Percentiles rank a stretch among this genome's conserved stretches.
These are phyloP conservation scores for Vulpes ferrilata DNA, from an alignment of 2,113 vertebrate genomes.

Conservation along the genomic window DNA sequence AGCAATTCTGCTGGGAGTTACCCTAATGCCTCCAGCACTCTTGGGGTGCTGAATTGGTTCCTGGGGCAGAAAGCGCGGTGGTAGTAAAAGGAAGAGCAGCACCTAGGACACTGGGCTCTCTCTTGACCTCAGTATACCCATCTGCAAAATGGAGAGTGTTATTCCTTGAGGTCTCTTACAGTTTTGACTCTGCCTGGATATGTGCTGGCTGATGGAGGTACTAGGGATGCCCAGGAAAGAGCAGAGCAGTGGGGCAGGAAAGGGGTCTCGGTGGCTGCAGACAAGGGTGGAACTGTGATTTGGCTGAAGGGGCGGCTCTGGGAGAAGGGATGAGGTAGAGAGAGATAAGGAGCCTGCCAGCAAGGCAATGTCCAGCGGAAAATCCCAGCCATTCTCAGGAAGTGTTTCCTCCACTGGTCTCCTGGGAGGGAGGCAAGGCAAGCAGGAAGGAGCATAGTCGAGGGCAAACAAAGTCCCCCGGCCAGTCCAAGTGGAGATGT, in stretches of 20 bases:
- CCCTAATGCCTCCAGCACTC: neutral
- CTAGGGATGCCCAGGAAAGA: neutral
- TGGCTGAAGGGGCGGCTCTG: slow-evolving; percentile 15
- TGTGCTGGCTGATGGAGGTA: neutral
- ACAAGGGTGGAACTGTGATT: neutral
- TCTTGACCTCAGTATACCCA: neutral
- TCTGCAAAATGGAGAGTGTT: slow-evolving; percentile 11
- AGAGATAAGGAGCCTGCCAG: neutral
- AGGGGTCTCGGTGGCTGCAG: neutral
- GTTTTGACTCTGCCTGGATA: neutral
- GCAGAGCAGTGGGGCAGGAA: neutral
- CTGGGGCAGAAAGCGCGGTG: neutral
- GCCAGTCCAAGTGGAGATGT: neutral
- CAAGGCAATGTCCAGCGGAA: slow-evolving; percentile 39
- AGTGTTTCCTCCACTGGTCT: slow-evolving; percentile 65
- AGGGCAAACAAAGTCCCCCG: slow-evolving; percentile 41
- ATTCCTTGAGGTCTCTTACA: neutral
- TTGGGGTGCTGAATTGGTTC: neutral
- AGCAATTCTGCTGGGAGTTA: neutral
- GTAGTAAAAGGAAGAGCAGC: neutral
- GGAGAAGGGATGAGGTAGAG: slow-evolving; percentile 29
- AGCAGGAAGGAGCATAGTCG: slow-evolving; percentile 46
- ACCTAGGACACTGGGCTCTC: neutral
- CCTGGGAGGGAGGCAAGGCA: slow-evolving; percentile 49
- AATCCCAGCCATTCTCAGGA: slow-evolving; percentile 74